phyloP scores from a whole-genome alignment of 2,797 vertebrate genomes.

The Avahi laniger region DNA sequence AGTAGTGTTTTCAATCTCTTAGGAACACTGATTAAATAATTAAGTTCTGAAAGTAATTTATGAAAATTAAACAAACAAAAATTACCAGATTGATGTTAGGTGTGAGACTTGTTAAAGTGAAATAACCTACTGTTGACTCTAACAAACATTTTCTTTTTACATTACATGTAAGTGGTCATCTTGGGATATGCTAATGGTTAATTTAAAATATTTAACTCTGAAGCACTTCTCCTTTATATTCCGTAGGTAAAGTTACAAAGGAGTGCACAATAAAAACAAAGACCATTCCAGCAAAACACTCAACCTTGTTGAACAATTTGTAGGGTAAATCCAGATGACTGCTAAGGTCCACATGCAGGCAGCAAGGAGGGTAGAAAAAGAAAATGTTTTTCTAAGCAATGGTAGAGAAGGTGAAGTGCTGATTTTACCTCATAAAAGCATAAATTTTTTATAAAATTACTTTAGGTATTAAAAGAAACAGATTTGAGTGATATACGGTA shows the following conservation, averaged over 20 bases:
- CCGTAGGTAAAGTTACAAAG: background rate
- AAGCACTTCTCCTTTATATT: background rate
- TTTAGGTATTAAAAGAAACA: background rate
- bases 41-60: constrained; percentile 22
- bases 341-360: background rate
- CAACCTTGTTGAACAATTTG: background rate
- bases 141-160: background rate
- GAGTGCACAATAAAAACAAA: background rate
- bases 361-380: background rate
- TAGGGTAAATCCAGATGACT: background rate
- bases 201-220: constrained; percentile 5
- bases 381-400: background rate
- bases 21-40: background rate
- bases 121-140: background rate
- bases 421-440: background rate
- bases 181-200: background rate
- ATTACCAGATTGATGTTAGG: background rate
- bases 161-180: background rate
- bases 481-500: background rate
- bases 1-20: background rate
- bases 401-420: background rate
- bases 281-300: background rate
- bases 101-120: background rate
- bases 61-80: constrained; percentile 18
- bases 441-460: background rate